Conservation (phyloP, 2,113 vertebrate genomes). For the Amphilophus citrinellus region DNA sequence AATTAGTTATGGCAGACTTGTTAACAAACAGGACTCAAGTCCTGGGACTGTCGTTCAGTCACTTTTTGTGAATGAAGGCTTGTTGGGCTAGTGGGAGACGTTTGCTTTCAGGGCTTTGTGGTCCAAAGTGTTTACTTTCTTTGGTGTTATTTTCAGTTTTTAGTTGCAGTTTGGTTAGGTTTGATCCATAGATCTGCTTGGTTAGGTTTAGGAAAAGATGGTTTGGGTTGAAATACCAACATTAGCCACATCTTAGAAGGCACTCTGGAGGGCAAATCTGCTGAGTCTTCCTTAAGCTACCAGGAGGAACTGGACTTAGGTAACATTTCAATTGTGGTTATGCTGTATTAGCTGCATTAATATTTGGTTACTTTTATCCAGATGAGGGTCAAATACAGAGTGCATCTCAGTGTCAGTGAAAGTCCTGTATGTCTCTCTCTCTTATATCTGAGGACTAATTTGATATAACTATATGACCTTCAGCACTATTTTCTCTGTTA, state of each 20-base stretch:
- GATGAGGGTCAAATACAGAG: neutral
- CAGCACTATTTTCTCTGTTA: neutral
- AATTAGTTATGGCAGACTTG: neutral
- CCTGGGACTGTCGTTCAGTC: neutral
- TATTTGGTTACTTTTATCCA: neutral
- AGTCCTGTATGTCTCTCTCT: neutral
- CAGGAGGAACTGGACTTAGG: neutral
- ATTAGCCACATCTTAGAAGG: neutral
- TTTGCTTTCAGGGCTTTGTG: neutral
- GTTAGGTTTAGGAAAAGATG: neutral
- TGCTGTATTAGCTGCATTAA: neutral
- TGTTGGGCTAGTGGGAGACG: neutral
- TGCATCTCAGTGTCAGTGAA: neutral
- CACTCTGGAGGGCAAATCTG: neutral
- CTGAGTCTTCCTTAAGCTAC: neutral
- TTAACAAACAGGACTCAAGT: neutral
- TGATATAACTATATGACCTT: neutral
- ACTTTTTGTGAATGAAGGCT: neutral
- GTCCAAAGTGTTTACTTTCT: neutral
- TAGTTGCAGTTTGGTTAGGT: neutral
- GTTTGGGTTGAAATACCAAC: neutral
- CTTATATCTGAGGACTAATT: neutral
- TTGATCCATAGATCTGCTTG: neutral
- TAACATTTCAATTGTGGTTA: conserved; percentile 5
- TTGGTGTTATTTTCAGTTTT: conserved; percentile 5